phyloP scores from a whole-genome alignment of 2,888 invertebrate genomes.

The Agelastica alni region DNA sequence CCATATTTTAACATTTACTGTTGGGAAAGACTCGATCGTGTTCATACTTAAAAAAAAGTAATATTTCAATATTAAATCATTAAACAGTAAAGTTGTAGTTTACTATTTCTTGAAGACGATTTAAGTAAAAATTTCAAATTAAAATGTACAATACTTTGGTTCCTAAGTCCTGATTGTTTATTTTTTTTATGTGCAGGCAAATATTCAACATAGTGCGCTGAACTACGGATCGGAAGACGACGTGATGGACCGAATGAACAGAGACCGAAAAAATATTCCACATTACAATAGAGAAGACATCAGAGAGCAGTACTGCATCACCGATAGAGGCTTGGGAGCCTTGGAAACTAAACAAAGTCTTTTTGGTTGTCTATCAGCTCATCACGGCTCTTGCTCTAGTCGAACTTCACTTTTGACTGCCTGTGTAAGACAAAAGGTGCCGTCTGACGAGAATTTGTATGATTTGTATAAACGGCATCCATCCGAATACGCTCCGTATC shows the following conservation, averaged over 20 bases:
- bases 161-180: neutral
- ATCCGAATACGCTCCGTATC: constrained; percentile 80
- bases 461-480: constrained; percentile 56
- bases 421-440: constrained; percentile 82
- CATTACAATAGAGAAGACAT: constrained; percentile 86
- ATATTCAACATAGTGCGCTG: constrained; percentile 71
- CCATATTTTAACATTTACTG: no score
- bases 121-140: no score
- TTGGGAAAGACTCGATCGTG: no score
- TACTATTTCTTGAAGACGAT: no score
- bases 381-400: constrained; percentile 70
- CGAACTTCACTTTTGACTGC: constrained; percentile 74
- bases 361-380: constrained; percentile 84
- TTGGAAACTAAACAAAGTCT: constrained; percentile 68
- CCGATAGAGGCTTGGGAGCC: constrained; percentile 68
- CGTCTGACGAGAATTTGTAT: constrained; percentile 86
- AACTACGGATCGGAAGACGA: constrained; percentile 83
- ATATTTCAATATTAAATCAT: no score
- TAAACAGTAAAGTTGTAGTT: no score
- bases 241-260: constrained; percentile 66
- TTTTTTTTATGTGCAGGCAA: constrained; percentile 60
- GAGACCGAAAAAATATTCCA: constrained; percentile 61
- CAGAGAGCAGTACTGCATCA: constrained; percentile 93
- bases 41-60: no score
- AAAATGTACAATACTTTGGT: no score